Evolutionary conservation across 2,888 invertebrate genomes (phyloP).

Genomic region (Andrena dorsata): DNA sequence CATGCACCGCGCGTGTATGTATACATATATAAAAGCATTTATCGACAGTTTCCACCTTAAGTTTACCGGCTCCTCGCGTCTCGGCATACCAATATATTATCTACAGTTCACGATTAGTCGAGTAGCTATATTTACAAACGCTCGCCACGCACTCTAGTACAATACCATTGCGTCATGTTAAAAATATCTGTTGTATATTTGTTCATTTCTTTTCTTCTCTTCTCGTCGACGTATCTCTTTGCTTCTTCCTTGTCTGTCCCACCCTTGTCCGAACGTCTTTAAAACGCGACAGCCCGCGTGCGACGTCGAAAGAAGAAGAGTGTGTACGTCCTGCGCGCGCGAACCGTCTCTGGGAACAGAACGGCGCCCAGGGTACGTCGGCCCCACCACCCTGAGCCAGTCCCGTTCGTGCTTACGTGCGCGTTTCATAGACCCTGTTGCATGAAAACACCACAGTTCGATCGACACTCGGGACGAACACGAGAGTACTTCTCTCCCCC

Average conservation of each 20-base stretch:
- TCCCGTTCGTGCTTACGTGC: constrained; percentile 46
- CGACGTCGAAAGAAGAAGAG: constrained; percentile 53
- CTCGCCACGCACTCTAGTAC: constrained; percentile 64
- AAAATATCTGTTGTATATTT: constrained; percentile 77
- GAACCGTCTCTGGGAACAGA: constrained; percentile 22
- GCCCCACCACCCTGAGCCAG: constrained; percentile 27
- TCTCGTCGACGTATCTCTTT: constrained; percentile 52
- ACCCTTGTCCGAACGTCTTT: constrained; percentile 7
- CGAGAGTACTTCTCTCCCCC: constrained; percentile 36
- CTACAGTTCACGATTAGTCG: constrained; percentile 79
- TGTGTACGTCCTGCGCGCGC: neutral
- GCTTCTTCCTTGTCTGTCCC: constrained; percentile 15
- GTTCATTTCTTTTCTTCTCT: constrained; percentile 20
- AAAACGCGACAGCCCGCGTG: constrained; percentile 40
- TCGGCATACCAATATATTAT: constrained; percentile 68
- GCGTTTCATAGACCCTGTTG: constrained; percentile 73
- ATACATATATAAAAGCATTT: constrained; percentile 81
- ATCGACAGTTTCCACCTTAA: constrained; percentile 79
- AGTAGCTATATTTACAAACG: constrained; percentile 81
- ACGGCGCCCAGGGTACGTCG: constrained; percentile 32
- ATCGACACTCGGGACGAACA: constrained; percentile 54
- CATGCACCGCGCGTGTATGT: constrained; percentile 56
- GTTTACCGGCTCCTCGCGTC: constrained; percentile 61
- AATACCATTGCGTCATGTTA: constrained; percentile 72
- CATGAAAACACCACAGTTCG: constrained; percentile 56